A percentile compares a stretch with the other conserved stretches of the same genome.
Conservation (phyloP, 2,888 invertebrate species). For the Dendrolimus pini region DNA sequence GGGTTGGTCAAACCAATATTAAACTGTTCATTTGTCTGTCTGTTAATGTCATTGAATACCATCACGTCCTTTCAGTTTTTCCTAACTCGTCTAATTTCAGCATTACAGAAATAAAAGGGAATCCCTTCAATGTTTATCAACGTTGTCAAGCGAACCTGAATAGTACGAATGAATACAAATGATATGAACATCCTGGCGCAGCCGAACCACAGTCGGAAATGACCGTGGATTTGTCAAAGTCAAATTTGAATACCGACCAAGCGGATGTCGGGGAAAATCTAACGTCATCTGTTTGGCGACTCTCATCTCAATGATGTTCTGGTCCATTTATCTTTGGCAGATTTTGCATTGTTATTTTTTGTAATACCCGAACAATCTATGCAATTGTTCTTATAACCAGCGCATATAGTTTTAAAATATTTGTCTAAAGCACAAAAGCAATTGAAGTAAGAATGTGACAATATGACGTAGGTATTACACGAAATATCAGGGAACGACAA, state of each 20-base stretch:
- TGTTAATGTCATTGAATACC: too few relatives aligned
- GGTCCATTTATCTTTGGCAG: slow-evolving; percentile 1
- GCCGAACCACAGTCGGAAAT: slow-evolving; percentile 63
- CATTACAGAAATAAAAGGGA: slow-evolving; percentile 33
- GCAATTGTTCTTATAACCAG: too few relatives aligned
- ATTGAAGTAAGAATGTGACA: too few relatives aligned
- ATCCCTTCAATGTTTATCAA: slow-evolving; percentile 16
- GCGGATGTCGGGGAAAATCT: slow-evolving; percentile 62
- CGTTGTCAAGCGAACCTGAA: slow-evolving; percentile 6
- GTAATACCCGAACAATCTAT: background rate
- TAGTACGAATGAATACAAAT: slow-evolving; percentile 60
- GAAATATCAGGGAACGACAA: too few relatives aligned
- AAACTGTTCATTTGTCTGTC: too few relatives aligned
- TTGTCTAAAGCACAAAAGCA: too few relatives aligned
- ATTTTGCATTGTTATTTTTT: slow-evolving; percentile 5
- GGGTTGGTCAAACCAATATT: too few relatives aligned
- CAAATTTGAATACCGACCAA: slow-evolving; percentile 68
- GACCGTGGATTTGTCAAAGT: slow-evolving; percentile 69
- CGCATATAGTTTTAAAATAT: too few relatives aligned
- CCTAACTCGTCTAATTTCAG: too few relatives aligned
- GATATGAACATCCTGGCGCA: slow-evolving; percentile 57
- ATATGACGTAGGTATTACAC: too few relatives aligned
- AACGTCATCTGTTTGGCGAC: slow-evolving; percentile 59
- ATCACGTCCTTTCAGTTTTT: too few relatives aligned
- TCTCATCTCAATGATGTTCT: slow-evolving; percentile 2